These are phyloP conservation scores for Scaptomyza tumidula DNA, from an alignment of 2,888 invertebrate genomes.

Conservation along the genomic window DNA sequence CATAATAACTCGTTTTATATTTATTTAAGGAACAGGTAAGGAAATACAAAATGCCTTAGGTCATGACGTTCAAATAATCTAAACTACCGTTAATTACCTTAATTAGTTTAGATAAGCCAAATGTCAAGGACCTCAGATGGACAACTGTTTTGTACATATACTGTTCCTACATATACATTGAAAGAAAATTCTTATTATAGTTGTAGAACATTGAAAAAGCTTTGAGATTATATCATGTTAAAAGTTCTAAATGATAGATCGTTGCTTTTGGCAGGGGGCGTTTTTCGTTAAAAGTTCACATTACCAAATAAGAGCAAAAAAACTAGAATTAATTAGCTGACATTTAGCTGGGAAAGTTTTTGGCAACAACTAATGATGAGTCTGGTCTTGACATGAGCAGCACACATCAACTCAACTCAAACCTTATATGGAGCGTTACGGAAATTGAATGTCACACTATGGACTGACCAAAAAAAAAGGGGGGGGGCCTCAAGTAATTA, in stretches of 20 bases:
- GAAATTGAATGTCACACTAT: conserved; percentile 51
- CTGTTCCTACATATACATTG: background rate
- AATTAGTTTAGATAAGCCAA: conserved; percentile 11
- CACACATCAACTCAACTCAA: conserved; percentile 4
- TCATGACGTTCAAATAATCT: background rate
- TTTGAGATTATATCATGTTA: background rate
- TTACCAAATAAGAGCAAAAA: conserved; percentile 47
- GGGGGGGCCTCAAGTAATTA: conserved; percentile 24
- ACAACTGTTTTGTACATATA: background rate
- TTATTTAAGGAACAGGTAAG: no score
- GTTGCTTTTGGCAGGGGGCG: conserved; percentile 3
- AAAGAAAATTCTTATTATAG: background rate
- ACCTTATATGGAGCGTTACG: conserved; percentile 55
- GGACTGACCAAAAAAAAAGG: conserved; percentile 18
- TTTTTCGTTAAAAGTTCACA: conserved; percentile 21
- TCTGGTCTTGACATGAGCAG: conserved; percentile 23
- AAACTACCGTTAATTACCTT: background rate
- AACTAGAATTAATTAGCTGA: conserved; percentile 56
- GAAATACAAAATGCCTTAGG: background rate
- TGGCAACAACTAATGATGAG: conserved; percentile 6
- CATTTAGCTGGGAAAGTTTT: conserved; percentile 33
- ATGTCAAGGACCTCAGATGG: conserved; percentile 9
- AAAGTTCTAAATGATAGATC: background rate
- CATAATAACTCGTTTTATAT: background rate
- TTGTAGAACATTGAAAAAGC: background rate